Evolutionary conservation across 2,797 vertebrate genomes (phyloP), one percentile per base, ranked within the genome.

Genomic region (Spinibarbus caldwelli): DNA sequence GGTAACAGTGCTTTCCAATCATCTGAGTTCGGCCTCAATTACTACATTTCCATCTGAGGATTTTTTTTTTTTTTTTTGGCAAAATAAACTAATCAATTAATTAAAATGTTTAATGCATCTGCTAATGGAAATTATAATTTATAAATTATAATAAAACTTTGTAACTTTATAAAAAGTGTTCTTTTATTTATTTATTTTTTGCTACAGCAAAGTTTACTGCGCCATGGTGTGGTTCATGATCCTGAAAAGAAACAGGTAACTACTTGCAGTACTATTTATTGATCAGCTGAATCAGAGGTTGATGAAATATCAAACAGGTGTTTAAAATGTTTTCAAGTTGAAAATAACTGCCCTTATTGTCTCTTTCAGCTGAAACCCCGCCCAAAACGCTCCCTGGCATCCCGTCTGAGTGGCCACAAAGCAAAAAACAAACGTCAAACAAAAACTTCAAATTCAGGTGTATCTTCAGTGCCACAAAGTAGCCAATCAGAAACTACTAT

Each of bases 201-300:
- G 41, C 78, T 87, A 82, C 83, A 97, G 95, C 95, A 96, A 94
- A 98, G 97, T 88, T 95, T 99, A 17, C 92, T 88, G 72, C 95
- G 98, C 6, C 98, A 99, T 5, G 49, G 90, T 0, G 91, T 96
- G 5, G 90, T 91, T 47, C 98, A 99, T 12, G 96, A 98, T 86
- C 97, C 97, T 0, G 91, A 96, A 82, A 96, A 91, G 90, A 96
- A 88, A 93, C 79, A 52, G 79, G 64, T 80, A 80, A 45, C n/a
- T 6, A 19, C 26, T 62, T 52, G n/a, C 10, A n/a, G 3, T 10
- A 57, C 9, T 52, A 59, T 1, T 11, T 59, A 26, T 12, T 59
- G 57, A 14, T 59, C n/a, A 14, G n/a, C n/a, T 59, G 57, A 59
- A 59, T 59, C 10, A 26, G 14, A 21, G 0, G 14, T 70, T 41